These are phyloP conservation scores for Myotis daubentonii DNA, from an alignment of 2,797 vertebrate species.

Conservation along the genomic window DNA sequence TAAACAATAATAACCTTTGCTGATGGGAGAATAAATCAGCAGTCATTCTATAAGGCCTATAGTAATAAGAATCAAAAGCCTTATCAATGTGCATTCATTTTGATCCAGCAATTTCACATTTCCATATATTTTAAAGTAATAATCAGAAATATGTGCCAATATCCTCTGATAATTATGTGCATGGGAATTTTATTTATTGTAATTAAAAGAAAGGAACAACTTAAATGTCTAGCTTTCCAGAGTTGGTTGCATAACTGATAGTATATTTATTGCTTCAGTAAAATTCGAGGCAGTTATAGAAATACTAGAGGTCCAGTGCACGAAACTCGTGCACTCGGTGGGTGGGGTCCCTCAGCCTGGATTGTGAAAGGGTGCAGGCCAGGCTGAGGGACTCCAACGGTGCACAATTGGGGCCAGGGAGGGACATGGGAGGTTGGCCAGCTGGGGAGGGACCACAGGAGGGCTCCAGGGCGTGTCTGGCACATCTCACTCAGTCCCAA, in stretches of 20 bases:
- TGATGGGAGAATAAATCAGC: neutral
- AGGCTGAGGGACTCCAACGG: no score
- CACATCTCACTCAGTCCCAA: no score
- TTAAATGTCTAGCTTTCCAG: neutral
- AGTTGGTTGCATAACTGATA: neutral
- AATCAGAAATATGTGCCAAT: neutral
- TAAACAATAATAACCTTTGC: neutral
- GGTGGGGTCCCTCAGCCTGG: no score
- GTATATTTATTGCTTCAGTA: neutral
- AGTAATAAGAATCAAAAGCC: neutral
- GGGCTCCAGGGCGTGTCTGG: no score
- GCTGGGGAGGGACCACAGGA: no score
- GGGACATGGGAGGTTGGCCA: no score
- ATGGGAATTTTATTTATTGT: neutral
- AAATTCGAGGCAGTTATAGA: neutral
- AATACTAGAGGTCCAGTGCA: no score
- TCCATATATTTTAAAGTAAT: neutral
- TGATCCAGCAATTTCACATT: neutral
- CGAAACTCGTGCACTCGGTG: no score
- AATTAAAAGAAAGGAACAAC: slow-evolving; percentile 9
- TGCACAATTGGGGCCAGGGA: no score
- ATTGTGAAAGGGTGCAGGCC: no score
- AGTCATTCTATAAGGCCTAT: neutral
- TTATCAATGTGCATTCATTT: neutral
- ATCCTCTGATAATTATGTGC: slow-evolving; percentile 11